phyloP scores from a whole-genome alignment of 2,888 invertebrate species.

The Brenthis daphne region DNA sequence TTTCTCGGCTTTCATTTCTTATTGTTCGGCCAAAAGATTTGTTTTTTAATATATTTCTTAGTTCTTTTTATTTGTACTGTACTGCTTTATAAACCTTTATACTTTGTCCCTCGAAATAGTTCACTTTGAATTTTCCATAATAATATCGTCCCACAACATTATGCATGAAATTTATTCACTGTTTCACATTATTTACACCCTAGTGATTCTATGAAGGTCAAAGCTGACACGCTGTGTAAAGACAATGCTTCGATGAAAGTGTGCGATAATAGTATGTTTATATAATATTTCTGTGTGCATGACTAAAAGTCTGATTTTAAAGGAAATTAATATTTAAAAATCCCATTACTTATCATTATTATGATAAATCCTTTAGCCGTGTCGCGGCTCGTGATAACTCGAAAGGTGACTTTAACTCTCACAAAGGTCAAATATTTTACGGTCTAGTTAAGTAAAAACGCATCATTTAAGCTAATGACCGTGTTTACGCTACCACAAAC shows the following conservation, averaged over 20 bases:
- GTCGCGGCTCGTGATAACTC: no score
- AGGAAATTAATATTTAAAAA: no score
- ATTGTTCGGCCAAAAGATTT: no score
- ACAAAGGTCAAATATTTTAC: no score
- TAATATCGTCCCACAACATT: conserved; percentile 48
- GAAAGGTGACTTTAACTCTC: no score
- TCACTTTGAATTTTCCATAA: conserved; percentile 51
- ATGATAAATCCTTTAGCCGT: no score
- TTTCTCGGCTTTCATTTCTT: no score
- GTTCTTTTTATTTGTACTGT: background rate
- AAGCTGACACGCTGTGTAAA: conserved; percentile 22
- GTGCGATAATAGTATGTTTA: background rate
- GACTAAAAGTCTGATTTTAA: background rate
- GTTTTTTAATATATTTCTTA: no score
- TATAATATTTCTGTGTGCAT: background rate
- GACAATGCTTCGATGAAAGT: conserved; percentile 15
- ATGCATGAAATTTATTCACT: conserved; percentile 55
- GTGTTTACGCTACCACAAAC: no score
- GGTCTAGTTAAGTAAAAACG: no score
- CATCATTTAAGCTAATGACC: no score
- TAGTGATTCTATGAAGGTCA: conserved; percentile 43
- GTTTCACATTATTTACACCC: conserved; percentile 49
- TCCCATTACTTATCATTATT: no score
- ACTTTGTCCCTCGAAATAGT: conserved; percentile 37
- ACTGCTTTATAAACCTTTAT: conserved; percentile 27